A percentile compares a stretch with the other conserved stretches of the same genome.
These are phyloP conservation scores for Saccostrea echinata DNA, from an alignment of 1,140 invertebrate genomes.

Conservation along the genomic window DNA sequence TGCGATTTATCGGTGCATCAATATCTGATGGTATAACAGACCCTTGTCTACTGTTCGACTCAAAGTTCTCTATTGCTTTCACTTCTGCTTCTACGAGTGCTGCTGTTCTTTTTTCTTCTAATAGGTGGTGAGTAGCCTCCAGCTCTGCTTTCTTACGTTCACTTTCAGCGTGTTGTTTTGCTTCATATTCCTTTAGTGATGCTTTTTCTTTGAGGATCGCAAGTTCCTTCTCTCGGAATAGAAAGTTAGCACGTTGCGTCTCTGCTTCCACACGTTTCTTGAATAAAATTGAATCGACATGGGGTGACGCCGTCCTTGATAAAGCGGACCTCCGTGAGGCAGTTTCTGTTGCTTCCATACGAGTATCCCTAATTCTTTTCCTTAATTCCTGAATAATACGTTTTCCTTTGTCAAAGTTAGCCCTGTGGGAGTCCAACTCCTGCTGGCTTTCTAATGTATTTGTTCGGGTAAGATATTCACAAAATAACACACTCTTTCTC, in stretches of 20 bases:
- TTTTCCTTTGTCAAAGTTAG: background rate
- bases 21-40: background rate
- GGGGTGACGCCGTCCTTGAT: background rate
- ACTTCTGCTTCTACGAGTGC: background rate
- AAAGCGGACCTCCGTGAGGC: background rate
- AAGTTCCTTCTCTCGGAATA: background rate
- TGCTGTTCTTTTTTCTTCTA: background rate
- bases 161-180: background rate
- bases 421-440: background rate
- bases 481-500: background rate
- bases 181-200: background rate
- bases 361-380: background rate
- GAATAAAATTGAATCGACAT: background rate
- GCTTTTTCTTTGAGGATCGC: background rate
- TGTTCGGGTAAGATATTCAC: background rate
- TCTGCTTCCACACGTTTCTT: background rate
- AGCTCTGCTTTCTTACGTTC: background rate
- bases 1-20: background rate
- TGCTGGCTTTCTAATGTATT: background rate
- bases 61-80: background rate
- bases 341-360: background rate
- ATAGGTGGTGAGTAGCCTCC: background rate
- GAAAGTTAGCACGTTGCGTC: background rate
- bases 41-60: background rate
- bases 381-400: background rate